Conservation (phyloP, 2,888 invertebrate genomes). For the Cotesia congregata region DNA sequence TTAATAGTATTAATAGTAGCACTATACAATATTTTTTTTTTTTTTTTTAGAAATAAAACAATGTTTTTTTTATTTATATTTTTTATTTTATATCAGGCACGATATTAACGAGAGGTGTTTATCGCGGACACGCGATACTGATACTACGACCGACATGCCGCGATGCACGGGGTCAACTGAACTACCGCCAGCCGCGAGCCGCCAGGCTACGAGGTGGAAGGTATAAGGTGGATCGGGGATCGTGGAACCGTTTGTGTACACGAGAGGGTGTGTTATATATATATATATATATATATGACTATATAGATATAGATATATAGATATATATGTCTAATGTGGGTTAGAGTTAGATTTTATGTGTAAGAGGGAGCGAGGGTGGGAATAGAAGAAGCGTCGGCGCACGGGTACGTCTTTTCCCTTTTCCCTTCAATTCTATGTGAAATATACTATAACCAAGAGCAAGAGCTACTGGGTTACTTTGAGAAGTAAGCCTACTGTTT, state of each 20-base stretch:
- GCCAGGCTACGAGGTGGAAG: constrained; percentile 30
- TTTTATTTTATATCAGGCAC: neutral
- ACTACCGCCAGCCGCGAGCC: constrained; percentile 46
- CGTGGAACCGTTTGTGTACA: neutral
- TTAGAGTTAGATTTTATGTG: neutral
- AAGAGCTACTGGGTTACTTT: neutral
- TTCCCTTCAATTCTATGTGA: neutral
- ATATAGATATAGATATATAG: too few species aligned
- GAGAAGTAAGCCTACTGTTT: too few species aligned
- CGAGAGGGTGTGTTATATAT: neutral
- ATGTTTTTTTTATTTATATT: constrained; percentile 2
- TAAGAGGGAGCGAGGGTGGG: constrained; percentile 31
- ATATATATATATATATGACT: too few species aligned
- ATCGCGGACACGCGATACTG: constrained; percentile 48
- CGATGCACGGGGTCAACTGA: constrained; percentile 70
- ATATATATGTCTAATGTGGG: too few species aligned
- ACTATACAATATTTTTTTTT: neutral
- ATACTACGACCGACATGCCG: constrained; percentile 65
- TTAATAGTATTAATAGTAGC: too few species aligned
- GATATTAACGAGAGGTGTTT: constrained; percentile 24
- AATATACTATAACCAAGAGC: neutral
- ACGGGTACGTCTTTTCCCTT: constrained; percentile 41
- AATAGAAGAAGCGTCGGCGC: constrained; percentile 46
- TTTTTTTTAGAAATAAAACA: neutral
- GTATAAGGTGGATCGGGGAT: neutral